phyloP scores from a whole-genome alignment of 2,797 vertebrate species.

The Pantherophis alleghaniensis region DNA sequence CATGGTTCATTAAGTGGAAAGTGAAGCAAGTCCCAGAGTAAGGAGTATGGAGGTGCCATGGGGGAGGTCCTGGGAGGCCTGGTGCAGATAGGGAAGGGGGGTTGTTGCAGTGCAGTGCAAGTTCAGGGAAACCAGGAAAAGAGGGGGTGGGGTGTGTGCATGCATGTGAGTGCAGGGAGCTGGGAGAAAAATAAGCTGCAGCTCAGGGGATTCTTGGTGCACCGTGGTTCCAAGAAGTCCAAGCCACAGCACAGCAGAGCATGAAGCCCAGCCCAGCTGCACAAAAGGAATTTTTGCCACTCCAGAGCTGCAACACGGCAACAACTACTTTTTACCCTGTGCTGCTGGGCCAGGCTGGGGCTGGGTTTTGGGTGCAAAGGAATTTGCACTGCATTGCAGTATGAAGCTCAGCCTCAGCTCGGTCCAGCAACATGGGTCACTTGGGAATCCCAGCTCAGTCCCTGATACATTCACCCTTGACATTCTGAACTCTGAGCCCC shows the following conservation, averaged over 20 bases:
- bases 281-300: not conserved
- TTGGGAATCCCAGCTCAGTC: not conserved
- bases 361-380: not conserved
- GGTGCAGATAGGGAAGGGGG: not conserved
- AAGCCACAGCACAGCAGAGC: not conserved
- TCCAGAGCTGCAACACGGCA: not conserved
- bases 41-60: not conserved
- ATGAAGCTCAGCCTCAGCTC: not conserved
- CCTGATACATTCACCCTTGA: not conserved
- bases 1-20: not conserved
- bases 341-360: too few relatives aligned
- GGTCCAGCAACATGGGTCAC: not conserved
- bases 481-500: not conserved
- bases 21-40: not conserved
- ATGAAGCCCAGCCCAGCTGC: not conserved
- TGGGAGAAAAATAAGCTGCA: not conserved
- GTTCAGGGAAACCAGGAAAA: not conserved
- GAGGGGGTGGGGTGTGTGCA: not conserved
- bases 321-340: too few relatives aligned
- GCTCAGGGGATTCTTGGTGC: not conserved
- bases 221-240: not conserved
- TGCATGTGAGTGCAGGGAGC: not conserved
- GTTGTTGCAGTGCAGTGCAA: not conserved
- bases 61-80: too few relatives aligned
- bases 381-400: not conserved